Base-by-base conservation (phyloP, 2,113 vertebrate genomes). In the Taxidea taxus region DNA sequence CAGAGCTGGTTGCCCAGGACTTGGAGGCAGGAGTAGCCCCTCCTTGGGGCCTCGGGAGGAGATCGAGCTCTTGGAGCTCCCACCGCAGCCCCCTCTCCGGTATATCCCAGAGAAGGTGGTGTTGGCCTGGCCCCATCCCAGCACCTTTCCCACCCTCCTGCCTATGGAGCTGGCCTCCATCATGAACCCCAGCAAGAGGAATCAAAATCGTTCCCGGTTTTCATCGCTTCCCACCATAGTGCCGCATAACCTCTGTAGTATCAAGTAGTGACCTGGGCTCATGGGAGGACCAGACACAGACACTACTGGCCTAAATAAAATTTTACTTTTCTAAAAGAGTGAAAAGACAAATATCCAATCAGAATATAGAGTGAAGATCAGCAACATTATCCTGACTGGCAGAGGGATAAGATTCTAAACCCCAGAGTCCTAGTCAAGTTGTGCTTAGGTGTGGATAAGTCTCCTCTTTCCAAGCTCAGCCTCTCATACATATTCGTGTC, bases 241-340 rank as follows among this genome's bases (percentile, higher is more conserved):
- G n/a, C 85, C 58, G 0, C 3, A 9, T 60, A 80, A 49, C 47
- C 16, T 88, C 37, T 77, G 49, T 29, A 29, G 82, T 82, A 72
- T 78, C 39, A 16, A 34, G 18, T 29, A 23, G 42, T 56, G n/a
- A n/a, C 16, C 29, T 94, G 42, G 31, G 60, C 90, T 90, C 31
- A 34, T 78, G 34, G 64, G 47, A 88, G 92, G 68, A 84, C 4
- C 18, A 95, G 81, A 64, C 44, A 68, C 31, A 93, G 64, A 75
- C 9, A 34, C 27, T 4, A 39, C 80, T 90, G 47, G 18, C 14
- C 84, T 93, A 78, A 86, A 89, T 82, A 44, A 60, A 72, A 70
- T 72, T 90, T 87, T 94, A 66, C 23, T 97, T 96, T 96, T 84
- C 80, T 81, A 10, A 84, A 44, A 83, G 75, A 80, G 39, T 80